Base-by-base conservation (phyloP, 2,888 invertebrate genomes). In the Papilio protenor region DNA sequence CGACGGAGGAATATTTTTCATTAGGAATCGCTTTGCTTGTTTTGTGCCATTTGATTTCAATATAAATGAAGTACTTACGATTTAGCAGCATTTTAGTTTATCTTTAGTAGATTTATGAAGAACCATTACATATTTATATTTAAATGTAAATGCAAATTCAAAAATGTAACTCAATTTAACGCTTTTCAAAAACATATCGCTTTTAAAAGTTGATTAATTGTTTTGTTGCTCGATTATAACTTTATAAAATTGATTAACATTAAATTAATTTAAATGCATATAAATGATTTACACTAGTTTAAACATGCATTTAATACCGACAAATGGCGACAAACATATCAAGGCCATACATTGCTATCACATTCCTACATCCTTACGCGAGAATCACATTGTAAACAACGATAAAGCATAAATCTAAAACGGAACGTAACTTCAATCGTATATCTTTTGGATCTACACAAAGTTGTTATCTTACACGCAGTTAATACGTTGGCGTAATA, bases 401-500 rank as follows among this genome's bases (percentile, higher is more conserved):
- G 66, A 66, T 66, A 66, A 66, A 66, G 14, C 40, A 66, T 66
- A 66, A 66, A 66, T 66, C 66, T 66, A n/a, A 66, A 66, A 66
- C 66, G 40, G 66, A 64, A 64, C 12, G 64, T 45, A 61, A 61
- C 27, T 61, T 66, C 40, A 66, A 40, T 66, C 66, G 66, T 66
- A 66, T 66, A 66, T 66, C 64, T 64, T 16, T 14, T 59, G 59
- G 47, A 59, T 76, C 71, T 72, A 76, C 33, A 66, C 73, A 18
- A 55, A 75, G 75, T 75, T 78, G 70, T 74, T 74, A 78, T 78
- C 74, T 75, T 64, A 12, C 61, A 18, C 55, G 27, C 75, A 78
- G 55, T 75, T 78, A 78, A 78, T 78, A 73, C 73, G 69, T 40
- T 73, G 64, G 33, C 71, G 66, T 75, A 76, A 76, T 78, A 78